Evolutionary conservation across 92 coral and sea anemone species (phyloP).

Genomic region (Porites evermanni): DNA sequence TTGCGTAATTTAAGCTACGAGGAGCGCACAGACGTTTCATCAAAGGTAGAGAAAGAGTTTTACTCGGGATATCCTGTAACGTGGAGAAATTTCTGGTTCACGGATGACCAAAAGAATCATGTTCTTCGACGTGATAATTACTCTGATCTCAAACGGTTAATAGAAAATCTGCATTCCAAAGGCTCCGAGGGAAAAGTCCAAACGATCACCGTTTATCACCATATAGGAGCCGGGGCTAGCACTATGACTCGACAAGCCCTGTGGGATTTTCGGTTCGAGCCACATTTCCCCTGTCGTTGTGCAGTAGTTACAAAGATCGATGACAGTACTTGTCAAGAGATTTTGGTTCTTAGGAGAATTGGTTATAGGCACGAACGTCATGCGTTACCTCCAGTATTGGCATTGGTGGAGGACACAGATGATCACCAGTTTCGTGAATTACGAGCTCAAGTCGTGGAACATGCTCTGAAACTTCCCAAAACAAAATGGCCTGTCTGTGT

Average conservation of each 20-base stretch:
- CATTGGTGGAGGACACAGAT: conserved; percentile 42
- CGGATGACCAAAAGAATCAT: conserved; percentile 40
- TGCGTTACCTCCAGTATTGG: conserved; percentile 10
- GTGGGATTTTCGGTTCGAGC: conserved; percentile 53
- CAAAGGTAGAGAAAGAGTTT: too few relatives aligned
- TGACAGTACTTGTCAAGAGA: conserved; percentile 31
- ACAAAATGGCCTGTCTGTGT: conserved; percentile 44
- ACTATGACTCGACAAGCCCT: conserved; percentile 59
- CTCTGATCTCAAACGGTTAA: not conserved
- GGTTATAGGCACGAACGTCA: conserved; percentile 32
- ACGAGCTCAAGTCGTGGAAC: conserved; percentile 45
- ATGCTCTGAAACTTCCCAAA: conserved; percentile 7
- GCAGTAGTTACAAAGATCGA: conserved; percentile 33
- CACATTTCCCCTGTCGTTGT: conserved; percentile 37
- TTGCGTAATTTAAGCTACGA: conserved; percentile 5
- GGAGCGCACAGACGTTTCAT: conserved; percentile 12
- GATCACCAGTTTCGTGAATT: conserved; percentile 43
- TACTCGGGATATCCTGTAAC: conserved; percentile 52
- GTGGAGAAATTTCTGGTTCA: conserved; percentile 60
- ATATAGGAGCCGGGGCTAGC: conserved; percentile 64
- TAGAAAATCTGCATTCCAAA: conserved; percentile 8
- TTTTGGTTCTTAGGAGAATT: conserved; percentile 37
- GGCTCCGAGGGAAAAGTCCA: conserved; percentile 45
- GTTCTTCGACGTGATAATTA: conserved; percentile 47
- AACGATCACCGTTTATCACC: conserved; percentile 40